Evolutionary conservation across 2,888 invertebrate genomes (phyloP).

Genomic region (Malachius bipustulatus): DNA sequence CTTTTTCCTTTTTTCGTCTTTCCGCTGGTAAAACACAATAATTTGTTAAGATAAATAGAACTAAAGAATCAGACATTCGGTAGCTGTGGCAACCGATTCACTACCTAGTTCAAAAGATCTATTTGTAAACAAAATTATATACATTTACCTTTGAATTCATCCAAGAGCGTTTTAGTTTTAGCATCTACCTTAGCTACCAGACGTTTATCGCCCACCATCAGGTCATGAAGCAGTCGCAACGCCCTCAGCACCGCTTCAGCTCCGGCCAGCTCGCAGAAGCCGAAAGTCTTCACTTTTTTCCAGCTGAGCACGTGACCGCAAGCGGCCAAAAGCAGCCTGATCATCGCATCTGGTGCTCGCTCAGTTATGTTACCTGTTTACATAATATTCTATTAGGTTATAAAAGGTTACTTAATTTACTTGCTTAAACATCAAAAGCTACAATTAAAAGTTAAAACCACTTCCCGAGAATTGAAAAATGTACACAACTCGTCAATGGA

Average conservation of each 20-base stretch:
- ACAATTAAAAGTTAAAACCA: too few relatives aligned
- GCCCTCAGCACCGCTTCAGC: constrained; percentile 93
- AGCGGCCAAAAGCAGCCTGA: constrained; percentile 79
- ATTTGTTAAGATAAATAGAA: constrained; percentile 9
- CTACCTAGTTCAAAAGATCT: too few relatives aligned
- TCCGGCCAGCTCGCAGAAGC: constrained; percentile 94
- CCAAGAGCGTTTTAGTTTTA: constrained; percentile 88
- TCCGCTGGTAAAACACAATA: constrained; percentile 45
- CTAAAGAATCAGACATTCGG: constrained; percentile 8
- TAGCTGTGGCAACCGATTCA: too few relatives aligned
- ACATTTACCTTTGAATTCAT: constrained; percentile 73
- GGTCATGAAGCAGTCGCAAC: constrained; percentile 83
- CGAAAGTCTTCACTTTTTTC: constrained; percentile 96
- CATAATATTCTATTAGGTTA: constrained; percentile 9
- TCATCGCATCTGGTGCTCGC: constrained; percentile 88
- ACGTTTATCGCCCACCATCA: constrained; percentile 84
- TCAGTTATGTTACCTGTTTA: constrained; percentile 74
- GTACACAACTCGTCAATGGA: constrained; percentile 2
- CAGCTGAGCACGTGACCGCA: constrained; percentile 93
- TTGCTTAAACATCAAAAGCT: too few relatives aligned
- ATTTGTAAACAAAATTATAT: too few relatives aligned
- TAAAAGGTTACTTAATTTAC: too few relatives aligned
- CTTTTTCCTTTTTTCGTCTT: constrained; percentile 45
- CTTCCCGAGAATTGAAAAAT: too few relatives aligned
- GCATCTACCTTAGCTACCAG: constrained; percentile 95